Conservation (phyloP, 2,888 invertebrate species). For the Brenthis ino region DNA sequence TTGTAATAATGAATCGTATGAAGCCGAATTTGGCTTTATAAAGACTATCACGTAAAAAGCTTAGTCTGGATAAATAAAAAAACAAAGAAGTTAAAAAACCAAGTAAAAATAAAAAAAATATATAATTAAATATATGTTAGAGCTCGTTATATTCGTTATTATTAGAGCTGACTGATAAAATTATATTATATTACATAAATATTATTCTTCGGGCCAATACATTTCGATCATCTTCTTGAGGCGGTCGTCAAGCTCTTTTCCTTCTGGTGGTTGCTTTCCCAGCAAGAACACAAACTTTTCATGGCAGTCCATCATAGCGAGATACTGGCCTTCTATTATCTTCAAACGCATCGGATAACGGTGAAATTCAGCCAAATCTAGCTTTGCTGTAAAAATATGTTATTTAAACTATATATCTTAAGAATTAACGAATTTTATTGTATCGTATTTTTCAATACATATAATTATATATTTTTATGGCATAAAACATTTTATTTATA, state of each 20-base stretch:
- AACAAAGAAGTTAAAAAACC: no score
- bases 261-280: constrained; percentile 57
- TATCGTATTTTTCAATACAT: no score
- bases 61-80: no score
- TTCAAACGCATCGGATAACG: constrained; percentile 68
- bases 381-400: constrained; percentile 49
- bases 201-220: constrained; percentile 61
- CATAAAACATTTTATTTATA: no score
- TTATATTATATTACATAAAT: neutral
- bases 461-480: no score
- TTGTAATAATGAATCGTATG: no score
- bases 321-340: constrained; percentile 59
- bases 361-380: constrained; percentile 59
- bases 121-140: no score
- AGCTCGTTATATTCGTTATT: no score
- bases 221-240: constrained; percentile 61
- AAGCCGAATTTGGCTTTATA: no score
- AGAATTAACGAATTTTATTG: no score
- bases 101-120: no score
- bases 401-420: neutral
- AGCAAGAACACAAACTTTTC: constrained; percentile 67
- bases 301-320: constrained; percentile 72
- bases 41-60: no score
- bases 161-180: neutral
- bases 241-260: constrained; percentile 55